Evolutionary conservation across 2,888 invertebrate species (phyloP).

Genomic region (Acanthopleura granulata): DNA sequence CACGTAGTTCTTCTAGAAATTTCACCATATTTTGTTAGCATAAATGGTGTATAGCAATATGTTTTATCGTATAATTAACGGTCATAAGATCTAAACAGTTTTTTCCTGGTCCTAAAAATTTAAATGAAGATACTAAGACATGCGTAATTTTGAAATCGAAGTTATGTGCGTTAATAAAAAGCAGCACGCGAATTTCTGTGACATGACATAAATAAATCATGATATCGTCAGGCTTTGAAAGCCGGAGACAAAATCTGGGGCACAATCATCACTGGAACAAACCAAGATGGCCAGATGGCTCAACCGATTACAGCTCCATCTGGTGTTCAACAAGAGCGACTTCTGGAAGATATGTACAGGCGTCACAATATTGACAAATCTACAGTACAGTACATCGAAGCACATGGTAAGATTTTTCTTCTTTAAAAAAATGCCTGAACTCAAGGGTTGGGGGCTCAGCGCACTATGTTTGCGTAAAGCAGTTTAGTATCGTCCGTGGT

Average conservation of each 20-base stretch:
- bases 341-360: slow-evolving; percentile 36
- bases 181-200: too few relatives aligned
- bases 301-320: slow-evolving; percentile 50
- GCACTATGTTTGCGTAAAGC: too few relatives aligned
- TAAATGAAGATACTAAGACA: too few relatives aligned
- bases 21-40: too few relatives aligned
- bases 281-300: slow-evolving; percentile 47
- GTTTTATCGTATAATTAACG: neutral
- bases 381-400: slow-evolving; percentile 40
- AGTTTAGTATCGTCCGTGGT: too few relatives aligned
- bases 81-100: too few relatives aligned
- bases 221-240: slow-evolving; percentile 32
- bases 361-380: slow-evolving; percentile 28
- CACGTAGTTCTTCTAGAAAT: too few relatives aligned
- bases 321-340: slow-evolving; percentile 34
- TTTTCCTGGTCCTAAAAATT: too few relatives aligned
- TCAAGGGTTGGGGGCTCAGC: too few relatives aligned
- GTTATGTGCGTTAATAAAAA: too few relatives aligned
- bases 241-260: slow-evolving; percentile 44
- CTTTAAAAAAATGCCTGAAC: neutral
- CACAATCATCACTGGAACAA: slow-evolving; percentile 34
- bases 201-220: neutral
- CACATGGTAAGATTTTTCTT: slow-evolving; percentile 39
- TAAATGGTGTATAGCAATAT: too few relatives aligned
- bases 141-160: too few relatives aligned